phyloP scores from a whole-genome alignment of 1,140 invertebrate genomes.

The Limonius californicus region DNA sequence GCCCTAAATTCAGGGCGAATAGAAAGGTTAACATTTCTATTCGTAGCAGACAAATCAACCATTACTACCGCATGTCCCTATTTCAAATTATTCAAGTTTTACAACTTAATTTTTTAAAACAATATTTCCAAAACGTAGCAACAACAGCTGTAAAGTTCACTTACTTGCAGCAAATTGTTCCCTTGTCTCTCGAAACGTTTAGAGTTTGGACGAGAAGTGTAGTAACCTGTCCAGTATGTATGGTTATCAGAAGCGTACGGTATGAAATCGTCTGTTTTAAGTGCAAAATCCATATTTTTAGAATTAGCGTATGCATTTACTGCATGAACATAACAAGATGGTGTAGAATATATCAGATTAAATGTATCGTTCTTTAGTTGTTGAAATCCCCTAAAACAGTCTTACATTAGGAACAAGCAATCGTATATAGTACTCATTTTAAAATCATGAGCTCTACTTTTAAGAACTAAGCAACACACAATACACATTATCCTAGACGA shows the following conservation, averaged over 20 bases:
- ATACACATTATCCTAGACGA: no score
- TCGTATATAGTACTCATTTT: no score
- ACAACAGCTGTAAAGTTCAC: no score
- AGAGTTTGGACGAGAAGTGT: constrained; percentile 66
- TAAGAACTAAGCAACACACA: no score
- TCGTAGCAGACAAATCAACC: no score
- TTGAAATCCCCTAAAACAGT: constrained; percentile 58
- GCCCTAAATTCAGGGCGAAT: no score
- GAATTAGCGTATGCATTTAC: constrained; percentile 46
- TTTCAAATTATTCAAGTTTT: no score
- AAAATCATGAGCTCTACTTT: no score
- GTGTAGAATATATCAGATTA: constrained; percentile 73
- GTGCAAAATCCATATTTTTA: constrained; percentile 51
- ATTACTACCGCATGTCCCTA: no score
- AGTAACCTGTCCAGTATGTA: constrained; percentile 82
- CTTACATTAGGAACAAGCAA: constrained; percentile 45
- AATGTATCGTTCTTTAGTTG: constrained; percentile 46
- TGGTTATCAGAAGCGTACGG: constrained; percentile 70
- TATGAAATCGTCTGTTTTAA: constrained; percentile 67
- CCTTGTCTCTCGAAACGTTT: constrained; percentile 61
- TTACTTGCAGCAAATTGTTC: constrained; percentile 64
- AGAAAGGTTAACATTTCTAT: no score
- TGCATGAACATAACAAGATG: constrained; percentile 69
- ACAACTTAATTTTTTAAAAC: no score
- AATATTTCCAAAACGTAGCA: no score